These are phyloP conservation scores for Lasiurus cinereus DNA, from an alignment of 2,113 vertebrate genomes.

Conservation along the genomic window DNA sequence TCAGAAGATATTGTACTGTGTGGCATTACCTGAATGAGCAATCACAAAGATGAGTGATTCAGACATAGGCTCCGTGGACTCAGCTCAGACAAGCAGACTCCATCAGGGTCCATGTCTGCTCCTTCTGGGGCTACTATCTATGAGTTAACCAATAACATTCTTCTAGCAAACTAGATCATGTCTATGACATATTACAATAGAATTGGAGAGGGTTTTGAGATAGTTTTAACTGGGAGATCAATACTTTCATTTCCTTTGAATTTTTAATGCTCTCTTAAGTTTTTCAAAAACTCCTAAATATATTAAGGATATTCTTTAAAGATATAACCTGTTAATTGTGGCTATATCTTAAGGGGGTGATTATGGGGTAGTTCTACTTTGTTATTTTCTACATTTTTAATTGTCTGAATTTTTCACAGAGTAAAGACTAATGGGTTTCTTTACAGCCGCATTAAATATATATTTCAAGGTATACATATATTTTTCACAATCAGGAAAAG, in stretches of 20 bases:
- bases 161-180: neutral
- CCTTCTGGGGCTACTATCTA: neutral
- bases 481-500: neutral
- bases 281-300: neutral
- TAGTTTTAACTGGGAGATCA: neutral
- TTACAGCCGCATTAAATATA: too few relatives aligned
- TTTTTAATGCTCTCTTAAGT: neutral
- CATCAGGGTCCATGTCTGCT: neutral
- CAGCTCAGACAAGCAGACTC: neutral
- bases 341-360: neutral
- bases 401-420: neutral
- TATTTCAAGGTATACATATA: neutral
- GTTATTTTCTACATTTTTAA: neutral
- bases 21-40: neutral
- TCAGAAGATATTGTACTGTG: neutral
- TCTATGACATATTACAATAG: slow-evolving; percentile 6
- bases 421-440: too few relatives aligned
- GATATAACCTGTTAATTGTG: neutral
- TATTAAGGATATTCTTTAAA: neutral
- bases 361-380: neutral
- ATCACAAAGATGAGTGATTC: neutral
- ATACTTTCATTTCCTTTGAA: neutral
- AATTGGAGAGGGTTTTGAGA: neutral
- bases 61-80: neutral
- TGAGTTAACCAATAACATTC: neutral